These are phyloP conservation scores for Erythrolamprus reginae DNA, from an alignment of 2,113 vertebrate genomes.

Conservation along the genomic window DNA sequence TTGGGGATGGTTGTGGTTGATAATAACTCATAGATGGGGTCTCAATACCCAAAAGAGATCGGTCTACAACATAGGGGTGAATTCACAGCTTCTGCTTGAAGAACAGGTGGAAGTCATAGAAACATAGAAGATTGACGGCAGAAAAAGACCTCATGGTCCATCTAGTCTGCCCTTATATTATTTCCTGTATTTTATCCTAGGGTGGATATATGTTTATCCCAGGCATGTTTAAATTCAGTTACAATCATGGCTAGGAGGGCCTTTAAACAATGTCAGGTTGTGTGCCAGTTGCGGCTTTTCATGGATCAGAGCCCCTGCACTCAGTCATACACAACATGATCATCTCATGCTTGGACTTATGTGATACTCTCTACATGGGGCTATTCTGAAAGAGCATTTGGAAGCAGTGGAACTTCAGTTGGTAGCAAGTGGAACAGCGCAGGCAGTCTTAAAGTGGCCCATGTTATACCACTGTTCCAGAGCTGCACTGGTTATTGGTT, in stretches of 20 bases:
- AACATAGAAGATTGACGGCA: no score
- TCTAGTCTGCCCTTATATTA: no score
- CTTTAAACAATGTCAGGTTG: background rate
- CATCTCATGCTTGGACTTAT: background rate
- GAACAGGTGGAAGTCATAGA: background rate
- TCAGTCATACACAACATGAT: background rate
- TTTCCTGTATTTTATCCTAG: no score
- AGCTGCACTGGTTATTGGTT: no score
- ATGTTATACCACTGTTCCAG: no score
- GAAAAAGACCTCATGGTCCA: no score
- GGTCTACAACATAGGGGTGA: background rate
- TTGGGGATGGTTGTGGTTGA: background rate
- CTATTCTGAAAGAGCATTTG: background rate
- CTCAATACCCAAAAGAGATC: background rate
- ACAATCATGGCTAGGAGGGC: background rate
- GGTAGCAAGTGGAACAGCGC: no score
- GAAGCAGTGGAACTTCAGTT: no score
- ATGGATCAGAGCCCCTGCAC: background rate
- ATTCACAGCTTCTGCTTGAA: background rate
- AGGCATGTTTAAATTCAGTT: no score
- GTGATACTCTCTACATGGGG: background rate
- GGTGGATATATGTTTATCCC: no score
- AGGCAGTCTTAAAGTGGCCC: no score
- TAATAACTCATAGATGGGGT: background rate
- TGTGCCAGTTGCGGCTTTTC: background rate